Base-by-base conservation (phyloP, 2,888 invertebrate species). In the Pheosia gnoma region DNA sequence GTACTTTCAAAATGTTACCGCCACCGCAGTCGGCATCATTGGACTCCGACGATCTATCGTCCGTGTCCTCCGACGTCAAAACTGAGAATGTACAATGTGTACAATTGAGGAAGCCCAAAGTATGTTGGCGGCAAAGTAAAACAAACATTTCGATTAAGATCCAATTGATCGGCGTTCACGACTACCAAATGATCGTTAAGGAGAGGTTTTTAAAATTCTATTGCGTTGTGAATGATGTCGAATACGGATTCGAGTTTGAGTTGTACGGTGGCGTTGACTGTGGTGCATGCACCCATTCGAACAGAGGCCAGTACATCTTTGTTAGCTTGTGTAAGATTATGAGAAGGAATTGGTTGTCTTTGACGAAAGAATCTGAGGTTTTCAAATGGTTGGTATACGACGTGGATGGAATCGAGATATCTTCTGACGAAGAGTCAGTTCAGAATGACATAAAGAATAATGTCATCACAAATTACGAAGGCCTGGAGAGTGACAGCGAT, bases 361-460 rank as follows among this genome's bases (percentile, higher is more conserved):
- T 94, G 38, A 82, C 85, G 0, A 87, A 74, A 65, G 83, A 83
- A 36, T 66, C 68, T 4, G 65, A 67, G 3, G 64, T 82, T 0
- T 80, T 77, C 37, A 90, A 88, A 61, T 92, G 91, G 89, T 89
- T 94, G 36, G 76, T 82, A 0, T 93, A 91, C 62, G 92, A 92
- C 49, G 72, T 85, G 0, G 90, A 91, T 52, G 75, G 78, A 11
- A 81, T 92, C 52, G 85, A 87, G 7, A 78, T 82, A 0, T 87
- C 88, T 0, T 89, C 91, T 0, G 88, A 88, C 10, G 90, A 89
- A 57, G 90, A 90, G 25, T 64, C 69, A 0, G 70, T 69, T 0
- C 13, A 61, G 8, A 73, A 82, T 9, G 63, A 66, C 0, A 62
- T 75, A 3, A 62, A 75, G 7, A 76, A 82, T 43, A 71, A 77